A percentile compares a stretch with the other conserved stretches of the same genome.
Conservation (phyloP, 2,888 invertebrate genomes). For the Ephialtes manifestator region DNA sequence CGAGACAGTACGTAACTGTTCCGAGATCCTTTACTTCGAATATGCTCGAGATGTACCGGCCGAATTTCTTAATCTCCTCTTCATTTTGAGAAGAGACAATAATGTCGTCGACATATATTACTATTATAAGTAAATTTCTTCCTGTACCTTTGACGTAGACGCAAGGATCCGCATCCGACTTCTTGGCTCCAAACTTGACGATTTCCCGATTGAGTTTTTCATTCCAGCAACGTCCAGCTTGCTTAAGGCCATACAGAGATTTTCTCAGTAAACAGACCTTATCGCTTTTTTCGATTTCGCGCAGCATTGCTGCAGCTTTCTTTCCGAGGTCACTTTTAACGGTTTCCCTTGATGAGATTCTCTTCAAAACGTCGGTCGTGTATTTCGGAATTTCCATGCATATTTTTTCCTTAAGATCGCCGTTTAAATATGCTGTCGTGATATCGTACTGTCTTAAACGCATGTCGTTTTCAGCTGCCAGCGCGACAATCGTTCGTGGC, state of each 20-base stretch:
- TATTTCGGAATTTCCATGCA: slow-evolving; percentile 45
- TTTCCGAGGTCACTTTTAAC: slow-evolving; percentile 15
- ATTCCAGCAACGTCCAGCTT: slow-evolving; percentile 55
- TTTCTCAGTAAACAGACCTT: slow-evolving; percentile 49
- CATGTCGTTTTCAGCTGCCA: slow-evolving; percentile 40
- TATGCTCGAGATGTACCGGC: slow-evolving; percentile 51
- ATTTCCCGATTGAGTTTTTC: slow-evolving; percentile 70
- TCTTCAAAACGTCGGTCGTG: slow-evolving; percentile 35
- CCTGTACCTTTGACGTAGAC: slow-evolving; percentile 17
- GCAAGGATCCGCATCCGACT: slow-evolving; percentile 65
- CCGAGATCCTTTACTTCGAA: slow-evolving; percentile 35
- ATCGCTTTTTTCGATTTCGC: slow-evolving; percentile 13
- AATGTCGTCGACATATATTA: not conserved
- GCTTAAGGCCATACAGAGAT: slow-evolving; percentile 46
- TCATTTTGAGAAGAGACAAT: not conserved
- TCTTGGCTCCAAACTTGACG: slow-evolving; percentile 69
- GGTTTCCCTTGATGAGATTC: slow-evolving; percentile 28
- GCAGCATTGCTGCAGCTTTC: slow-evolving; percentile 38
- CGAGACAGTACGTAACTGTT: slow-evolving; percentile 13
- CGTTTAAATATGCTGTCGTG: slow-evolving; percentile 39
- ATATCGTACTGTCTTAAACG: slow-evolving; percentile 36
- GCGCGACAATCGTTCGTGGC: slow-evolving; percentile 25
- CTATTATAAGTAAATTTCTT: slow-evolving; percentile 19
- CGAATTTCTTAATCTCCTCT: slow-evolving; percentile 24
- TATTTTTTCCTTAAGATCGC: slow-evolving; percentile 31